phyloP scores from a whole-genome alignment of 1,140 invertebrate genomes.

The Drosophila ambigua region DNA sequence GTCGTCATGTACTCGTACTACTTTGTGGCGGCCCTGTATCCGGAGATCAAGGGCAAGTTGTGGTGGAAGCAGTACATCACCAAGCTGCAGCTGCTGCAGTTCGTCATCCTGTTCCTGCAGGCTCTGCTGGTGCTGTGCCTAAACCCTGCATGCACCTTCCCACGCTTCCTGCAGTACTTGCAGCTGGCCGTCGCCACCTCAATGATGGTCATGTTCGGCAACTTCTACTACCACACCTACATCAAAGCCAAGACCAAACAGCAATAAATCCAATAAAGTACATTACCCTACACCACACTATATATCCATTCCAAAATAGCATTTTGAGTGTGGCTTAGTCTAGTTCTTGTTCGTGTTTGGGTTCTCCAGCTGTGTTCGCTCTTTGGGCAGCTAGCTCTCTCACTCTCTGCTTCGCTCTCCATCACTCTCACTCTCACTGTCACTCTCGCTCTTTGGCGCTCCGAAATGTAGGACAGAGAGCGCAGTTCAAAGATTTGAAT shows the following conservation, averaged over 20 bases:
- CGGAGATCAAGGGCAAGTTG: constrained; percentile 86
- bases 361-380: too few species aligned
- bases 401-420: too few species aligned
- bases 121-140: constrained; percentile 86
- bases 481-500: constrained; percentile 41
- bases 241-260: constrained; percentile 17
- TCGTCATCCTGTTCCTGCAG: constrained; percentile 88
- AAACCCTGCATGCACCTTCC: constrained; percentile 85
- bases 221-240: constrained; percentile 88
- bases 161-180: fast-evolving
- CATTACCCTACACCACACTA: too few species aligned
- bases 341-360: neutral
- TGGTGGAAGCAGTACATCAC: constrained; percentile 96
- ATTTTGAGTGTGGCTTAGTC: neutral
- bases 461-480: constrained; percentile 17
- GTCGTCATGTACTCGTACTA: constrained; percentile 92
- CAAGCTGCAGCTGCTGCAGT: constrained; percentile 90
- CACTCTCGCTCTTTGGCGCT: neutral
- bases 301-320: too few species aligned
- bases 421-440: neutral
- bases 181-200: constrained; percentile 84
- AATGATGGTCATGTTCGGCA: constrained; percentile 91
- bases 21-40: constrained; percentile 87
- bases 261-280: constrained; percentile 14
- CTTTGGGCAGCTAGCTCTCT: too few species aligned